Evolutionary conservation across 30 jellyfish, hydroid and myxozoan species (phyloP), one percentile per base, ranked within the genome.

Genomic region (Aurelia coerulea): DNA sequence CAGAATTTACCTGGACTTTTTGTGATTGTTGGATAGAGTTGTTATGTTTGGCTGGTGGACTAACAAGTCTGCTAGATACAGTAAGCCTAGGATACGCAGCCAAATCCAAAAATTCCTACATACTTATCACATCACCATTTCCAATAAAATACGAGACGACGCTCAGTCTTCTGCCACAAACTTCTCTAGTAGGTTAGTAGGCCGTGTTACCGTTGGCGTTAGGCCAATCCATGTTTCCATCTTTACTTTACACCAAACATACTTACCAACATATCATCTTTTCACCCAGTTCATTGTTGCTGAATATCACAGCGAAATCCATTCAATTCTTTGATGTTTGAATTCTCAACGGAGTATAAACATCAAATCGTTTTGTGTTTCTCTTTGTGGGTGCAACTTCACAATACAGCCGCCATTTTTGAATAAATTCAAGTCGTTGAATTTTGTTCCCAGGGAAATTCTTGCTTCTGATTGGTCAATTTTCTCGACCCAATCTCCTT

Each of bases 351-450:
- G 31, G 70, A 60, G 35, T 11, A 15, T 11, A 60, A 60, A 60
- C 70, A 60, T 17, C 56, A 0, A 46, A 4, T 46, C 56, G 6
- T 46, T 46, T 7, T 46, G 56, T 46, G 56, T 46, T 42, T 42
- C 53, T 42, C 1, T 16, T 54, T 53, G 80, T 41, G 18, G 63
- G 58, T 34, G 32, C 89, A 29, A 42, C 69, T 15, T 42, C 17
- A 14, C 31, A 53, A 50, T 1, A 58, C 80, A 41, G 82, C 91
- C 91, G 91, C 91, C 91, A 81, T 81, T 78, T 68, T 81, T 67
- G 84, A 68, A 81, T 67, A 52, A 23, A 42, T 29, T 49, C 52
- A 66, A 66, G 84, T 68, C 91, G 91, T 81, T 81, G 91, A 81
- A 68, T 67, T 68, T 49, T 23, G 91, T 68, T 52, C 79, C 84